Evolutionary conservation across 2,113 vertebrate genomes (phyloP).

Genomic region (Nothobranchius furzeri): DNA sequence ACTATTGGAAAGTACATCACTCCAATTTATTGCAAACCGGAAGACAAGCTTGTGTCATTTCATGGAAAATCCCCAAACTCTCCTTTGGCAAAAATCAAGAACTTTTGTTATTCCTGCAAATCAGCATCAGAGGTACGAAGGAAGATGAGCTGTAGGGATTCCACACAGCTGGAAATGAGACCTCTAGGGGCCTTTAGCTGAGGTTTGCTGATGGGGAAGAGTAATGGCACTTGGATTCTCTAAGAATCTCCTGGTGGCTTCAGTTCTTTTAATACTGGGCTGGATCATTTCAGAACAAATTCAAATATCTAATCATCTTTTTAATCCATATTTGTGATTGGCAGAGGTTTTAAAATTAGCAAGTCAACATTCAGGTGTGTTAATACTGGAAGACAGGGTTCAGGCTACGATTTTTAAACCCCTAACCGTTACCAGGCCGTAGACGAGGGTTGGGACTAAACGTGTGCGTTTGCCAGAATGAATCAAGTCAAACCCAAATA

Average conservation of each 20-base stretch:
- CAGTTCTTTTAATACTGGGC: too few relatives aligned
- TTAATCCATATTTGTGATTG: not conserved
- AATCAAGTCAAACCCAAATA: constrained; percentile 11
- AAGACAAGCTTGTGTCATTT: constrained; percentile 43
- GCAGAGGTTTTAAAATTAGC: constrained; percentile 4
- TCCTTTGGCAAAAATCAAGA: constrained; percentile 1
- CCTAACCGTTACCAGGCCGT: constrained; percentile 22
- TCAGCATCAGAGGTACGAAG: constrained; percentile 9
- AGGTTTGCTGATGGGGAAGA: constrained; percentile 12
- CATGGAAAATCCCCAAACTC: constrained; percentile 25
- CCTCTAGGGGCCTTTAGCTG: constrained; percentile 36
- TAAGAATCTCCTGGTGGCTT: not conserved
- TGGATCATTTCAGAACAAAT: not conserved
- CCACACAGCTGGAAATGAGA: constrained; percentile 11
- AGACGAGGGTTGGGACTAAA: constrained; percentile 23
- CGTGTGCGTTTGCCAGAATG: constrained; percentile 8
- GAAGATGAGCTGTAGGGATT: constrained; percentile 27
- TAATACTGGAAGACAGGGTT: constrained; percentile 42
- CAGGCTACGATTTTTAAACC: constrained; percentile 5
- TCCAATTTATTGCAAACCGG: constrained; percentile 56
- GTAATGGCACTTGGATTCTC: constrained; percentile 43
- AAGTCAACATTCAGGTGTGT: constrained; percentile 11
- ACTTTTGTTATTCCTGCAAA: constrained; percentile 2
- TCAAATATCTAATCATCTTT: not conserved
- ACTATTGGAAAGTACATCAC: constrained; percentile 38